These are phyloP conservation scores for Spermophilus dauricus DNA, from an alignment of 2,113 vertebrate genomes.

Conservation along the genomic window DNA sequence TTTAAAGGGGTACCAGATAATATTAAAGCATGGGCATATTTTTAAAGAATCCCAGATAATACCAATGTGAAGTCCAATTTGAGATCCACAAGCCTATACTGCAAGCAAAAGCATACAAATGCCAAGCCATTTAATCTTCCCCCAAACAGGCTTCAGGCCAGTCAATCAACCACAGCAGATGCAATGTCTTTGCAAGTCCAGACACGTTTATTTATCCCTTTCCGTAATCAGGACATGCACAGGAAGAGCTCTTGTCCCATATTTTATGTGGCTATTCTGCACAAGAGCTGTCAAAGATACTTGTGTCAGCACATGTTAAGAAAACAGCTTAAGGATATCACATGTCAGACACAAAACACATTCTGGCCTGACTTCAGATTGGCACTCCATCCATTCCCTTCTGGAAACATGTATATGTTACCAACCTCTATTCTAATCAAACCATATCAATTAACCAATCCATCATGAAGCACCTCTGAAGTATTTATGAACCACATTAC, in stretches of 20 bases:
- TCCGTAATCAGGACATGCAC: background rate
- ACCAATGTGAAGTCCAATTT: background rate
- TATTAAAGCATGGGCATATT: background rate
- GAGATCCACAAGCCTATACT: background rate
- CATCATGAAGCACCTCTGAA: background rate
- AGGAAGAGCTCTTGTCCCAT: background rate
- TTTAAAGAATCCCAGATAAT: background rate
- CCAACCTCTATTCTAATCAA: background rate
- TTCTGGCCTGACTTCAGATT: background rate
- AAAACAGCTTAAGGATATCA: slow-evolving; percentile 55
- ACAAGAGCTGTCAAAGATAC: slow-evolving; percentile 35
- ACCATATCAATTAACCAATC: background rate
- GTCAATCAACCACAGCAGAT: slow-evolving; percentile 30
- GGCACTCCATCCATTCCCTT: background rate
- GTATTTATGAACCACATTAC: background rate
- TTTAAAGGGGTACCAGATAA: background rate
- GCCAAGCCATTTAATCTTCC: background rate
- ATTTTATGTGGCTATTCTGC: slow-evolving; percentile 36
- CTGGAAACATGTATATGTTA: background rate
- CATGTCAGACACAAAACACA: slow-evolving; percentile 57
- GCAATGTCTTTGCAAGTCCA: slow-evolving; percentile 31
- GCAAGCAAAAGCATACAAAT: background rate
- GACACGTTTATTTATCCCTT: background rate
- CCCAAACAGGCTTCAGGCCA: background rate
- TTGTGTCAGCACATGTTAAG: slow-evolving; percentile 43